Base-by-base conservation (phyloP, 2,113 vertebrate genomes). In the Phyllostomus discolor region DNA sequence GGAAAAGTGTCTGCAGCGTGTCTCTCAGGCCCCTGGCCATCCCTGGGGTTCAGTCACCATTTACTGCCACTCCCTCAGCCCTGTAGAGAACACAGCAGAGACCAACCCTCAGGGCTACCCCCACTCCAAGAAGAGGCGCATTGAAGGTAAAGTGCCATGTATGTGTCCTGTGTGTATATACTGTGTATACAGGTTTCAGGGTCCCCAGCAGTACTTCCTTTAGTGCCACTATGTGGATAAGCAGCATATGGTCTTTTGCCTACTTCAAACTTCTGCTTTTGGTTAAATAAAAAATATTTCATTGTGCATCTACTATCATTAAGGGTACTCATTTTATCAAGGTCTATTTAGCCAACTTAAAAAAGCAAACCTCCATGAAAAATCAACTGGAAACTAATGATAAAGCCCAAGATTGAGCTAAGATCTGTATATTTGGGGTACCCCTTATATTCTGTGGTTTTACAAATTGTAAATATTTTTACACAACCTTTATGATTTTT, bases 51-150 rank as follows among this genome's bases (percentile, higher is more conserved):
- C 98, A 10, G 96, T 99, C 26, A 95, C 69, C 33, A n/a, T 98
- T 54, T 99, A 99, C 78, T 97, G 95, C 90, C 96, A 95, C 5
- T 99, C 99, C 54, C 97, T 99, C 69, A 97, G 76, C 80, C 69
- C 73, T 4, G 97, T 76, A 14, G 94, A 95, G 41, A 97, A n/a
- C 35, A 35, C 54, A 26, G 57, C 91, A 0, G 69, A 94, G 1
- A 35, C 70, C 73, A 92, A 26, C 48, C 87, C 10, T 66, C 73
- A 64, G 80, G 72, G 70, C 24, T 85, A 78, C 10, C 82, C 96
- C 7, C 35, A 19, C 17, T 85, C 81, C 50, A 98, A 98, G 97
- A 98, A 80, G 84, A 96, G 95, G 41, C 97, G 92, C 5, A 0
- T 91, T 50, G 96, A 98, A 48, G 96, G 97, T 98, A 97, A 82